Base-by-base conservation (phyloP, 2,888 invertebrate genomes). In the Cephus runcator region DNA sequence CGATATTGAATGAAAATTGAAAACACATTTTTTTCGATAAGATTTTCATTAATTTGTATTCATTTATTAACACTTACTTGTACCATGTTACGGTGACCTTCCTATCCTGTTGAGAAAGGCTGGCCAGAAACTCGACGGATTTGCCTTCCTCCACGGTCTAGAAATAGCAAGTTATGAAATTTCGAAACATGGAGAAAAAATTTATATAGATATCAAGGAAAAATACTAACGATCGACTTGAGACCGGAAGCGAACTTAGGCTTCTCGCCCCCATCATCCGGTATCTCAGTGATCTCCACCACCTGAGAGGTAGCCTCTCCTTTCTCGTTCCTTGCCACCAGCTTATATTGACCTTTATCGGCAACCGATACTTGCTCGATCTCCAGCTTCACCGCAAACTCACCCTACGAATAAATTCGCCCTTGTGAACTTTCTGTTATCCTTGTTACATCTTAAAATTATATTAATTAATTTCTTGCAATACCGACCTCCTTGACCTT, bases 301-400 rank as follows among this genome's bases (percentile, higher is more conserved):
- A 95, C 94, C 91, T 97, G 97, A 35, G 98, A 98, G 23, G 95
- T 95, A 23, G 97, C 97, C 92, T 98, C 97, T 82, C 98, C 98
- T 92, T 98, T 98, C 87, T 97, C 97, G 91, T 98, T 98, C 90
- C 96, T 97, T 34, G 98, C 98, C 11, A 98, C 94, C 85, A 98
- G 93, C 92, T 97, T 98, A 92, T 98, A 98, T 79, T 95, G 94
- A 83, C 98, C 98, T 92, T 96, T 97, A 91, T 98, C 98, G 33
- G 92, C 92, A 89, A 95, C 94, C 82, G 95, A 94, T 36, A 97
- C 95, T 88, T 97, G 96, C 83, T 96, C 95, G 85, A 98, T 98
- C 93, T 98, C 98, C 87, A 98, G 93, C 93, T 97, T 97, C 31
- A 98, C 95, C 80, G 96, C 94, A 88, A 97, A 98, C 93, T 98